Evolutionary conservation across 2,113 vertebrate genomes (phyloP).

Genomic region (Neogale vison): DNA sequence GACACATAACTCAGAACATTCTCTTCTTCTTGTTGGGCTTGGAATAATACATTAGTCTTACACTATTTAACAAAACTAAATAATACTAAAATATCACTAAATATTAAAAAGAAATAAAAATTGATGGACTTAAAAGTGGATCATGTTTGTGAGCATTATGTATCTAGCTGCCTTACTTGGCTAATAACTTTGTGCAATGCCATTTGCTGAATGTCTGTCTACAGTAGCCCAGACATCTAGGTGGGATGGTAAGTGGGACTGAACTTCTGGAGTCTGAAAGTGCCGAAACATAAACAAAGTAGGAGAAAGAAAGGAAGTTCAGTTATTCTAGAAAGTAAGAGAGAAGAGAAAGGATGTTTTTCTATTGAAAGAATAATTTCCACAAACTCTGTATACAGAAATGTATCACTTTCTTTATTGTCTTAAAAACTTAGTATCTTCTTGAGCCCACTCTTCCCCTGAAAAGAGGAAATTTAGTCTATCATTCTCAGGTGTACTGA

Average conservation of each 20-base stretch:
- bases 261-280: background rate
- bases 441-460: background rate
- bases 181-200: background rate
- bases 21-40: background rate
- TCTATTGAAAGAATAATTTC: background rate
- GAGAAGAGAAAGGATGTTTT: background rate
- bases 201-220: background rate
- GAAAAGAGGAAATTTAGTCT: background rate
- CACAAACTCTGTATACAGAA: background rate
- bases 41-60: background rate
- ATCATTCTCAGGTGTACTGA: background rate
- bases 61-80: background rate
- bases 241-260: background rate
- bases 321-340: background rate
- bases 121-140: background rate
- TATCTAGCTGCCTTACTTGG: background rate
- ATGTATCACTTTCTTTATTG: background rate
- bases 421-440: background rate
- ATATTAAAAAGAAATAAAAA: conserved; percentile 21
- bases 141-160: background rate
- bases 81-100: background rate
- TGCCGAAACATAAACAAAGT: background rate
- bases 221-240: no score
- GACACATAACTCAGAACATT: background rate
- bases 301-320: background rate